Conservation (phyloP, 92 coral and sea anemone species). For the Parazoanthus swiftii region DNA sequence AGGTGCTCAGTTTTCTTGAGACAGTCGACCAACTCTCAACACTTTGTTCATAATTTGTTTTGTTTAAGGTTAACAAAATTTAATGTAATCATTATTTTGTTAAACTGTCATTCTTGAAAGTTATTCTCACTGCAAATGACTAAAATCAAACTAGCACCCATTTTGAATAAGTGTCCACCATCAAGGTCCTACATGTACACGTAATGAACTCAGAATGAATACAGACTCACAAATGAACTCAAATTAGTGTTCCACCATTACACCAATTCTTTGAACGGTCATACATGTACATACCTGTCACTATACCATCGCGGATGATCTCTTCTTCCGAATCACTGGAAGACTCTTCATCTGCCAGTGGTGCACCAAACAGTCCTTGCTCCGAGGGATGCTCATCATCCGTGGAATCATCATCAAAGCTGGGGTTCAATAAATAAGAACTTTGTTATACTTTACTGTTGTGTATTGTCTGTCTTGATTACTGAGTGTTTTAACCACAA, state of each 20-base stretch:
- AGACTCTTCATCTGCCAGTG: conserved; percentile 38
- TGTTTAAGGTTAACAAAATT: too few relatives aligned
- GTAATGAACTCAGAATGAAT: not conserved
- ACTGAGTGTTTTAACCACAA: not conserved
- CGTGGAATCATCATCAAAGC: conserved; percentile 40
- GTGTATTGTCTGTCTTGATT: not conserved
- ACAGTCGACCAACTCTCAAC: too few relatives aligned
- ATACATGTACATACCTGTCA: conserved; percentile 17
- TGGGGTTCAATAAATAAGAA: not conserved
- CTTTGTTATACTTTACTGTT: not conserved
- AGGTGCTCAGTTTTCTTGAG: too few relatives aligned
- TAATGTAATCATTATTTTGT: too few relatives aligned
- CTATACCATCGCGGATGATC: conserved; percentile 24
- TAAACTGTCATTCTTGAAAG: too few relatives aligned
- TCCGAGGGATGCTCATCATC: conserved; percentile 24
- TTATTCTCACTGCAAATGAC: too few relatives aligned
- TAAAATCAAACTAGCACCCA: too few relatives aligned
- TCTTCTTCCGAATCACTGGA: conserved; percentile 44
- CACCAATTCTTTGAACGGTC: not conserved
- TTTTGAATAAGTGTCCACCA: too few relatives aligned
- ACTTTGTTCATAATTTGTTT: too few relatives aligned
- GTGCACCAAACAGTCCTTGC: conserved; percentile 33
- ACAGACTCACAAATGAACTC: too few relatives aligned
- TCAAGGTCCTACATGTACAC: too few relatives aligned
- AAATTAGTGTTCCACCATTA: not conserved